Evolutionary conservation across 2,797 vertebrate genomes (phyloP), one percentile per base, ranked within the genome.

Genomic region (Pelobates cultripes): DNA sequence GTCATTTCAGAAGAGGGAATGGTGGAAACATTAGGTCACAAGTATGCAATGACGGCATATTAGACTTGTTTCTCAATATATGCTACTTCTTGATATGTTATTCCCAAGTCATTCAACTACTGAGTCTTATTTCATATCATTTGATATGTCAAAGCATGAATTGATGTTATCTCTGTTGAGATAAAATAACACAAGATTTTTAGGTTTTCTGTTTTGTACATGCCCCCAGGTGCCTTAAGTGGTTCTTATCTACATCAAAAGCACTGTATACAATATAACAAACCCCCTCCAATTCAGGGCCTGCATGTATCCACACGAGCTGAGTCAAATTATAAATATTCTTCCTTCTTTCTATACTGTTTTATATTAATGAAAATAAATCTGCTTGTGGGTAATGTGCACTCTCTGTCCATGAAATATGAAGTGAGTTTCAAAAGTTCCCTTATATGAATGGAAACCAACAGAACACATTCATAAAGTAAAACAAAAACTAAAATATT

Each of bases 171-270:
- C 63, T 51, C 45, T 28, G 53, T 9, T 70, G 47, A 43, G 75
- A 77, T 77, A 77, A 60, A 66, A 77, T 28, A 69, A 60, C 51
- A 53, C 51, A 2, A 10, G 47, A 55, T 70, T 77, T 47, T 69
- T 77, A 64, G 55, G 5, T 51, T 51, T 51, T 51, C 10, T 51
- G 1, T 51, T 51, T 10, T 51, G 5, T 10, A 77, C 57, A 57
- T 77, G 43, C 66, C 75, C 51, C 43, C 69, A 77, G 69, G 66
- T 69, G 47, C 47, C 47, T 57, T 69, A 77, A 69, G 75, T 77
- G 75, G 64, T 44, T 77, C 55, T 57, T 77, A 77, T 77, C 66
- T 69, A 77, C 47, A 69, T 77, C 75, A 77, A 69, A 69, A 77
- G 66, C 57, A 10, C 10, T 44, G 51, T 60, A 14, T 43, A 40